These are phyloP conservation scores for Centropus bengalensis DNA, from an alignment of 2,113 vertebrate genomes.

Conservation along the genomic window DNA sequence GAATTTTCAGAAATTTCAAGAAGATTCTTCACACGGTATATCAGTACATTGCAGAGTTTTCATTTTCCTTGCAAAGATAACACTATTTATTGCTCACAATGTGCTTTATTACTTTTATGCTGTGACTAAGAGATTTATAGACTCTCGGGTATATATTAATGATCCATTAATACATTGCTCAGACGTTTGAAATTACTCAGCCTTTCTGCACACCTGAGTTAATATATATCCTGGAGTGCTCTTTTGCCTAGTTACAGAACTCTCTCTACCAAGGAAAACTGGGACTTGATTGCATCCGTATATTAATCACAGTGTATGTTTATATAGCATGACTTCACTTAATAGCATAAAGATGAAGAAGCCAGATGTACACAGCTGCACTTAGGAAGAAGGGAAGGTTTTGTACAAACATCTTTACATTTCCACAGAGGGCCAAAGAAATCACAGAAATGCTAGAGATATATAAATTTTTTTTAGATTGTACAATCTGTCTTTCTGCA, in stretches of 20 bases:
- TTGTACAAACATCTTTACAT: constrained; percentile 25
- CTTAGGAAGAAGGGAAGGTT: not conserved
- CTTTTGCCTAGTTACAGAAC: constrained; percentile 8
- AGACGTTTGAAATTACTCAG: constrained; percentile 43
- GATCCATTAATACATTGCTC: constrained; percentile 20
- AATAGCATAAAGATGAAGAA: not conserved
- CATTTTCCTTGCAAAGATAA: not conserved
- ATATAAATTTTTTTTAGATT: not conserved
- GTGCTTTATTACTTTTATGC: not conserved
- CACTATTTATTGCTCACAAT: not conserved
- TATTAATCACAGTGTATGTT: constrained; percentile 50
- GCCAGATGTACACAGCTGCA: not conserved
- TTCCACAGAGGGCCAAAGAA: constrained; percentile 18
- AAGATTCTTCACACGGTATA: not conserved
- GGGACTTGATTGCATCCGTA: constrained; percentile 25
- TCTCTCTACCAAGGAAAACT: not conserved
- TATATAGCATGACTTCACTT: constrained; percentile 44
- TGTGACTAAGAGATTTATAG: not conserved
- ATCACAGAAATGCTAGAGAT: not conserved
- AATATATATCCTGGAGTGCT: constrained; percentile 15
- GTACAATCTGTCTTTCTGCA: not conserved
- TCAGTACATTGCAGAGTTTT: not conserved
- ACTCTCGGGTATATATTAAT: not conserved
- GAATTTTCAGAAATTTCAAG: not conserved
- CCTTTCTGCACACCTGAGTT: constrained; percentile 46